A percentile compares a stretch with the other conserved stretches of the same genome.
These are phyloP conservation scores for Halcyon malimbica DNA, from an alignment of 2,113 vertebrate species.

Conservation along the genomic window DNA sequence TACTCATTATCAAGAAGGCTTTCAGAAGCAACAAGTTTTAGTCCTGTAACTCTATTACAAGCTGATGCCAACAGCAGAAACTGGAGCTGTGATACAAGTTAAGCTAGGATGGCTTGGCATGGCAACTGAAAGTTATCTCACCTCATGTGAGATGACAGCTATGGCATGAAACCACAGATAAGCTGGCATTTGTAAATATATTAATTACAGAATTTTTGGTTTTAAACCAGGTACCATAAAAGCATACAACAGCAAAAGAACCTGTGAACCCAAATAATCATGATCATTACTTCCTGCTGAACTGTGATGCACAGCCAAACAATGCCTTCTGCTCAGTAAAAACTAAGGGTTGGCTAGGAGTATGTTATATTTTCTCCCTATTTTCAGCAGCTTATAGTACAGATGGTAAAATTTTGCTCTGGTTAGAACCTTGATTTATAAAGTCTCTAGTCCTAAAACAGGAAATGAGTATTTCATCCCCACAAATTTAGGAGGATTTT, in stretches of 20 bases:
- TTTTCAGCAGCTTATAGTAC: background rate
- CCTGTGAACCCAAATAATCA: slow-evolving; percentile 58
- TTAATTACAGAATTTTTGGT: slow-evolving; percentile 20
- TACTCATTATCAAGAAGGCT: background rate
- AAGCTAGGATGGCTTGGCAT: slow-evolving; percentile 28
- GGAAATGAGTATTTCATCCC: slow-evolving; percentile 64
- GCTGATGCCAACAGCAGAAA: slow-evolving; percentile 37
- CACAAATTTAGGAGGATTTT: slow-evolving; percentile 49
- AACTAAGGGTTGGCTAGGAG: background rate
- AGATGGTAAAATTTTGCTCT: slow-evolving; percentile 64
- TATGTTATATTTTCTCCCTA: background rate
- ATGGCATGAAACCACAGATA: slow-evolving; percentile 60
- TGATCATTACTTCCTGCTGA: slow-evolving; percentile 17
- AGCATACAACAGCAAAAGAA: slow-evolving; percentile 52
- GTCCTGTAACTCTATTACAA: slow-evolving; percentile 30
- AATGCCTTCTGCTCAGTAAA: slow-evolving; percentile 11
- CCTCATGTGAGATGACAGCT: slow-evolving; percentile 64
- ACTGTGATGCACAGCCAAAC: background rate
- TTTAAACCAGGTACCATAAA: slow-evolving; percentile 38
- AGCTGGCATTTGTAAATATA: slow-evolving; percentile 57
- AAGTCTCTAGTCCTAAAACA: slow-evolving; percentile 52
- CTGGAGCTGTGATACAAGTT: slow-evolving; percentile 5
- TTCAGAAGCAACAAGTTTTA: slow-evolving; percentile 39
- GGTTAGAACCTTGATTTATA: slow-evolving; percentile 46
- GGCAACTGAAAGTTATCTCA: slow-evolving; percentile 51